A percentile compares a stretch with the other conserved stretches of the same genome.
Evolutionary conservation across 2,888 invertebrate genomes (phyloP).

Genomic region (Tillus elongatus): DNA sequence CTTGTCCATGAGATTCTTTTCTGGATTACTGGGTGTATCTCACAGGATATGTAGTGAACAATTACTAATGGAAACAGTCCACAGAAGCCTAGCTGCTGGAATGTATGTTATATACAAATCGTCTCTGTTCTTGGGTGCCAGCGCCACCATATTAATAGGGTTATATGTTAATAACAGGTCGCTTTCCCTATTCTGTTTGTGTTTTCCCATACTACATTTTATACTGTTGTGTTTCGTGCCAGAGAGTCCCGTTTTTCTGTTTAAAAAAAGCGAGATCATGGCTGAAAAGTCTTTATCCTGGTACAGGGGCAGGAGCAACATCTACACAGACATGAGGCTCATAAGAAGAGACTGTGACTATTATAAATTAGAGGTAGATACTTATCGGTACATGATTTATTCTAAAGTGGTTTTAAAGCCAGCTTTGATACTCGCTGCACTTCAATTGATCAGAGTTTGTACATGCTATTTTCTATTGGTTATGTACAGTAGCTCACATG

Average conservation of each 20-base stretch:
- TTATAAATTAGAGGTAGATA: conserved; percentile 19
- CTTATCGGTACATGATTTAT: conserved; percentile 26
- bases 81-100: conserved; percentile 12
- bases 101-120: conserved; percentile 6
- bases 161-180: conserved; percentile 2
- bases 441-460: conserved; percentile 24
- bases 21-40: conserved; percentile 25
- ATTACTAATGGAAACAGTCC: conserved; percentile 23
- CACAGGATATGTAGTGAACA: conserved; percentile 24
- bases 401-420: conserved; percentile 27
- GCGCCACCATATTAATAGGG: background rate
- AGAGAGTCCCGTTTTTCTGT: conserved; percentile 30
- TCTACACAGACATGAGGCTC: conserved; percentile 23
- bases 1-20: conserved; percentile 20
- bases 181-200: background rate
- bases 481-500: conserved; percentile 21
- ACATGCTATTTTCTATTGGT: conserved; percentile 28
- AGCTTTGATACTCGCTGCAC: conserved; percentile 22
- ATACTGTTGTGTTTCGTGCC: conserved; percentile 20
- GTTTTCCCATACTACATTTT: conserved; percentile 16
- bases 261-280: conserved; percentile 18
- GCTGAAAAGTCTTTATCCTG: conserved; percentile 23
- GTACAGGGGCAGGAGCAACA: conserved; percentile 26
- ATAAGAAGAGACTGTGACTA: conserved; percentile 25
- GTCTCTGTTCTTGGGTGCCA: background rate